Percentiles rank a stretch among this genome's conserved stretches.
phyloP scores from a whole-genome alignment of 2,113 vertebrate genomes.

The Syngnathus scovelli region DNA sequence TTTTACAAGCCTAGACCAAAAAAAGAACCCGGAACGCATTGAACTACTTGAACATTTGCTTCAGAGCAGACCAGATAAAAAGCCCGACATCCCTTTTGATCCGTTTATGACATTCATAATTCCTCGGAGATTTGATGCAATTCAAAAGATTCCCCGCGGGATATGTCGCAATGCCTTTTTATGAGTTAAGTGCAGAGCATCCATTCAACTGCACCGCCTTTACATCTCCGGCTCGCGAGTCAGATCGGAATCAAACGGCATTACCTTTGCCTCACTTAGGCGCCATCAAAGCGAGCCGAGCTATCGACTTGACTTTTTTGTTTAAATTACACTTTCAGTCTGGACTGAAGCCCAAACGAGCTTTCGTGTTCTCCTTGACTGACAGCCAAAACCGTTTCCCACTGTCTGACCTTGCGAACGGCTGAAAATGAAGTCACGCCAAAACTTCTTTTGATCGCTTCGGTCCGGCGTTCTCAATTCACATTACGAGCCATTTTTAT shows the following conservation, averaged over 20 bases:
- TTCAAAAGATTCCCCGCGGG: too few relatives aligned
- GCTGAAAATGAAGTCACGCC: not conserved
- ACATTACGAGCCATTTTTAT: not conserved
- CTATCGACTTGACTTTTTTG: slow-evolving; percentile 1
- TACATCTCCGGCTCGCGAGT: too few relatives aligned
- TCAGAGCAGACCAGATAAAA: too few relatives aligned
- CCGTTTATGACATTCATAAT: not conserved
- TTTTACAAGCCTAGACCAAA: too few relatives aligned
- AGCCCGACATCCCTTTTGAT: not conserved
- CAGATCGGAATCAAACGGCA: not conserved
- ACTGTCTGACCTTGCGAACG: not conserved
- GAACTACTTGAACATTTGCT: too few relatives aligned
- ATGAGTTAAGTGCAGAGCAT: not conserved
- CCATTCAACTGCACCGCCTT: not conserved
- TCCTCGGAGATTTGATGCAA: too few relatives aligned
- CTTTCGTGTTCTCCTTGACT: slow-evolving; percentile 18
- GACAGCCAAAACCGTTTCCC: slow-evolving; percentile 5
- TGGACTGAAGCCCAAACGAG: slow-evolving; percentile 27
- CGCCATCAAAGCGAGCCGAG: slow-evolving; percentile 7
- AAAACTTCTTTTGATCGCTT: not conserved
- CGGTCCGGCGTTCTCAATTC: not conserved
- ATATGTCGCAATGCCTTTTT: not conserved
- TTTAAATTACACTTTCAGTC: slow-evolving; percentile 16
- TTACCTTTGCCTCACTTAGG: not conserved
- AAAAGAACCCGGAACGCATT: too few relatives aligned